Evolutionary conservation across 2,113 vertebrate genomes (phyloP).

Genomic region (Lota lota): DNA sequence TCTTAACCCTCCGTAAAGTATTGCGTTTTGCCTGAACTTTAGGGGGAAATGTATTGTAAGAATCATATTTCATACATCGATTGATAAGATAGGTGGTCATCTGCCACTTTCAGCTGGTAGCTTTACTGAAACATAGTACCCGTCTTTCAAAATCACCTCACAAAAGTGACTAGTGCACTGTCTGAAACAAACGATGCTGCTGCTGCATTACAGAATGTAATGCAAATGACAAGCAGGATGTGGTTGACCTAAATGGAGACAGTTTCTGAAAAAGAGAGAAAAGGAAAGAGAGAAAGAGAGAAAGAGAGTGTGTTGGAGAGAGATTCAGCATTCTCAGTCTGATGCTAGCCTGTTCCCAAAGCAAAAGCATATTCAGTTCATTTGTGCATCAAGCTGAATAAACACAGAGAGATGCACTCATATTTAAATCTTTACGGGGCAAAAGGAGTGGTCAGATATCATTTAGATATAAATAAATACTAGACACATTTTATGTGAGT

Average conservation of each 20-base stretch:
- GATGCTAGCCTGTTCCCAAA: not conserved
- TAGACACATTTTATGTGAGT: too few species aligned
- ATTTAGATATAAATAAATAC: too few species aligned
- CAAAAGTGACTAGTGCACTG: not conserved
- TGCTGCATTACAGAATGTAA: constrained; percentile 45
- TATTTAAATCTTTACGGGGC: not conserved
- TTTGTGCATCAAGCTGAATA: too few species aligned
- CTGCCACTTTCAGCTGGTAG: too few species aligned
- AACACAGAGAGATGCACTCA: not conserved
- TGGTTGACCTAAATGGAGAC: constrained; percentile 71
- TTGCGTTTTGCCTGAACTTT: too few species aligned
- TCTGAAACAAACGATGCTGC: constrained; percentile 46
- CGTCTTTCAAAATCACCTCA: not conserved
- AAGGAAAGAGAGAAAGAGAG: not conserved
- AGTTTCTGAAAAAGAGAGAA: not conserved
- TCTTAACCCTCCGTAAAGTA: too few species aligned
- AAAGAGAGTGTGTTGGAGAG: not conserved
- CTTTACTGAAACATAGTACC: too few species aligned
- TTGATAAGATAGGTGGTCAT: too few species aligned
- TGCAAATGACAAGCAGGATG: constrained; percentile 72
- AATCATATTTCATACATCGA: too few species aligned
- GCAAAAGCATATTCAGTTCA: not conserved
- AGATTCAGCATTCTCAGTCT: not conserved
- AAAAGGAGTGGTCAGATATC: too few species aligned
- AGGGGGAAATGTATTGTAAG: too few species aligned